Percentiles rank a stretch among this genome's conserved stretches.
phyloP scores from a whole-genome alignment of 2,888 invertebrate genomes.

The Eugnorisma glareosa region DNA sequence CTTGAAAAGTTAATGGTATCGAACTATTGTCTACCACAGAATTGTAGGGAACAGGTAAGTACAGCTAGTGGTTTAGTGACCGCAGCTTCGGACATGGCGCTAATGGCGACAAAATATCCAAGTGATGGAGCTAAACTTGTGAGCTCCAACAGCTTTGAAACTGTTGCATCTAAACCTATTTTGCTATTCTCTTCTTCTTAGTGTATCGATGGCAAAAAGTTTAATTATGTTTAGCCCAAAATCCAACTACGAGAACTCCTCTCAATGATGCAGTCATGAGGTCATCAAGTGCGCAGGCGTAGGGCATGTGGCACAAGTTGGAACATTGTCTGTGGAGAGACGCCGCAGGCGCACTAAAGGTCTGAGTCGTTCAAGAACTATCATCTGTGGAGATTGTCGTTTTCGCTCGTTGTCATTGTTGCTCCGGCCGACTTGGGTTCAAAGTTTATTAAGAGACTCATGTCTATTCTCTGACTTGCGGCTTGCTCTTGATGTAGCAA shows the following conservation, averaged over 20 bases:
- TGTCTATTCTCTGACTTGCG: not conserved
- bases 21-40: not conserved
- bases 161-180: not conserved
- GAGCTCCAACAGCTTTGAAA: not conserved
- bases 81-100: slow-evolving; percentile 20
- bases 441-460: not conserved
- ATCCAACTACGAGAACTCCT: not conserved
- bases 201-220: not conserved
- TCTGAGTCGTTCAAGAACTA: not conserved
- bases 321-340: not conserved
- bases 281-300: not conserved
- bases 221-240: not conserved
- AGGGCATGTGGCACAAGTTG: not conserved
- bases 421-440: not conserved
- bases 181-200: not conserved
- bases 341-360: not conserved
- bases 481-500: not conserved
- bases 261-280: not conserved
- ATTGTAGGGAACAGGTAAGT: not conserved
- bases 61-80: slow-evolving; percentile 3
- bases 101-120: slow-evolving; percentile 28
- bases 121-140: not conserved
- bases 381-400: not conserved
- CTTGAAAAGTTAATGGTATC: not conserved
- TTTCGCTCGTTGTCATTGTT: no score